Evolutionary conservation across 2,888 invertebrate species (phyloP).

Genomic region (Ctena decussata): DNA sequence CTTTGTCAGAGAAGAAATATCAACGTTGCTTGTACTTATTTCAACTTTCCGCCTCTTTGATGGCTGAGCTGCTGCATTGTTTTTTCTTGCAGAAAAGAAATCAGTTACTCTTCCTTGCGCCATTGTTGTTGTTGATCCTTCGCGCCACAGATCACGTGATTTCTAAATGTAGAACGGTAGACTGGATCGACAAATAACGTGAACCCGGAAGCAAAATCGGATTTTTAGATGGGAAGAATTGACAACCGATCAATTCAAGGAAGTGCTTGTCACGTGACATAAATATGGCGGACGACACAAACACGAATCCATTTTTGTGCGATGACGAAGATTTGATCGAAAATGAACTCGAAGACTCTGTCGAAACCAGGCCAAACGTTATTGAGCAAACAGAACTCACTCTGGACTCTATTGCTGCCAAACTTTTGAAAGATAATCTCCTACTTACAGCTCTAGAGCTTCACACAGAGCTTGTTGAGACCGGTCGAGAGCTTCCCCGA

Average conservation of each 20-base stretch:
- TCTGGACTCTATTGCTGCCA: conserved; percentile 83
- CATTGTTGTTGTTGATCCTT: conserved; percentile 75
- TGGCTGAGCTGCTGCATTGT: conserved; percentile 70
- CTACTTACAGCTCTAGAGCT: conserved; percentile 94
- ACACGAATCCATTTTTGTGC: conserved; percentile 81
- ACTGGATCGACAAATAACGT: conserved; percentile 11
- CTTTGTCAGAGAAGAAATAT: conserved; percentile 40
- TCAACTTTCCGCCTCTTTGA: conserved; percentile 81
- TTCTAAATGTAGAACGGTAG: conserved; percentile 80
- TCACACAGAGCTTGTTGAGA: conserved; percentile 94
- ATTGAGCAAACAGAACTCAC: conserved; percentile 69
- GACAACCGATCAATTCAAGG: neutral
- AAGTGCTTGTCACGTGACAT: conserved; percentile 40
- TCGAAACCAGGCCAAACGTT: conserved; percentile 45
- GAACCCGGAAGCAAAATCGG: neutral
- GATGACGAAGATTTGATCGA: conserved; percentile 74
- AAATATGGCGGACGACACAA: conserved; percentile 84
- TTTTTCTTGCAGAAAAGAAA: conserved; percentile 80
- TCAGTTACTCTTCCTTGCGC: conserved; percentile 82
- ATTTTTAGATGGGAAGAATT: neutral
- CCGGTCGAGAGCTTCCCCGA: conserved; percentile 92
- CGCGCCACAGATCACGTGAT: conserved; percentile 72
- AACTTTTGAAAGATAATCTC: conserved; percentile 92
- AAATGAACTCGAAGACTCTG: conserved; percentile 39
- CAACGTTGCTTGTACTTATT: conserved; percentile 50